A percentile compares a stretch with the other conserved stretches of the same genome.
Evolutionary conservation across 1,140 invertebrate genomes (phyloP).

Genomic region (Gryon sp.): DNA sequence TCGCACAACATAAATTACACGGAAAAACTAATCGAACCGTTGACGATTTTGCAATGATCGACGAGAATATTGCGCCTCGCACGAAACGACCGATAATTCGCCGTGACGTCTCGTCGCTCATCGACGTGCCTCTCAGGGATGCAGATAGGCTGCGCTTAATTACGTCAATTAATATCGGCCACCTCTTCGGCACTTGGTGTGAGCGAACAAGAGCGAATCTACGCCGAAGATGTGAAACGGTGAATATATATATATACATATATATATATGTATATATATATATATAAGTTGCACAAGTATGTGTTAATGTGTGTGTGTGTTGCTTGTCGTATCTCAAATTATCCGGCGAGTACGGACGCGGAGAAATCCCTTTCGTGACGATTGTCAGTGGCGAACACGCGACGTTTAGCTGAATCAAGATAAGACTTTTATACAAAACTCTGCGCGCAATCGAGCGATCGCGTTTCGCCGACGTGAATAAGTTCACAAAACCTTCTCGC

Average conservation of each 20-base stretch:
- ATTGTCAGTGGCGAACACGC: slow-evolving; percentile 60
- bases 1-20: slow-evolving; percentile 16
- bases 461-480: slow-evolving; percentile 50
- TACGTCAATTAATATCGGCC: slow-evolving; percentile 70
- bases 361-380: slow-evolving; percentile 58
- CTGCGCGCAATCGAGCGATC: slow-evolving; percentile 51
- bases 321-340: slow-evolving; percentile 45
- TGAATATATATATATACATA: too few species aligned
- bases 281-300: too few species aligned
- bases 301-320: slow-evolving; percentile 16
- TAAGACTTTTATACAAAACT: slow-evolving; percentile 51
- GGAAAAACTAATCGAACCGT: slow-evolving; percentile 21
- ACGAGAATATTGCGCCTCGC: slow-evolving; percentile 2
- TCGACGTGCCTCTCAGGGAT: slow-evolving; percentile 40
- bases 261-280: too few species aligned
- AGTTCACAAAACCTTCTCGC: slow-evolving; percentile 41
- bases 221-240: too few species aligned
- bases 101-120: slow-evolving; percentile 47
- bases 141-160: slow-evolving; percentile 66
- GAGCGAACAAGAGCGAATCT: too few species aligned
- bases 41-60: background rate
- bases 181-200: slow-evolving; percentile 19
- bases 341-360: slow-evolving; percentile 33
- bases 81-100: slow-evolving; percentile 34
- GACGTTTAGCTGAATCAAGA: slow-evolving; percentile 53